Conservation (phyloP, 2,797 vertebrate species). For the Acipenser oxyrinchus region DNA sequence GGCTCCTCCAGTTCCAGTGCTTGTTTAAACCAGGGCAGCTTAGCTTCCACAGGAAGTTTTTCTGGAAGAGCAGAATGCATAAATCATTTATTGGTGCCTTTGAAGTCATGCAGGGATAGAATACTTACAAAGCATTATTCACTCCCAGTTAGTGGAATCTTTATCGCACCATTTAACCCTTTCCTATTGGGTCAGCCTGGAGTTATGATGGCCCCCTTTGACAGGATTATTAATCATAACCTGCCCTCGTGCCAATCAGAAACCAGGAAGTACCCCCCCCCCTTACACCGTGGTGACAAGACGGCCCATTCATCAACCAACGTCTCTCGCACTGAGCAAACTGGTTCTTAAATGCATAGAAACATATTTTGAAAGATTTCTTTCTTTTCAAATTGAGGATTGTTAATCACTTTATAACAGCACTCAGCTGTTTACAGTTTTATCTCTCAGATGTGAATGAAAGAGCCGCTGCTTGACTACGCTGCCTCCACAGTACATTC, state of each 20-base stretch:
- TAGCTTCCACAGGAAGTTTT: constrained; percentile 77
- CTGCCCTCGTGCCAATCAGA: neutral
- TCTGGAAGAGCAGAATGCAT: constrained; percentile 51
- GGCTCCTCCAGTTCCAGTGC: constrained; percentile 81
- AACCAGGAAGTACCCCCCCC: neutral
- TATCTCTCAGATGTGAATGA: neutral
- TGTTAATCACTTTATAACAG: neutral
- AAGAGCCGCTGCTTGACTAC: neutral
- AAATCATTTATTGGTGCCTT: constrained; percentile 5
- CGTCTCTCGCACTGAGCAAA: neutral
- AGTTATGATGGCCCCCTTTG: neutral
- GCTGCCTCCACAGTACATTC: neutral
- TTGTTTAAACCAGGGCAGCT: constrained; percentile 81
- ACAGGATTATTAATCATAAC: neutral
- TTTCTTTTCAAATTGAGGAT: neutral
- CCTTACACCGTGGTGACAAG: neutral
- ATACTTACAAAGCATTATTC: constrained; percentile 6
- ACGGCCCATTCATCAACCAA: neutral
- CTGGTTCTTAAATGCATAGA: neutral
- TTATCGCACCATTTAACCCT: neutral
- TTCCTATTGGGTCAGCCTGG: neutral
- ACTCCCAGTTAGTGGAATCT: neutral
- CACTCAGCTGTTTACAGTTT: neutral
- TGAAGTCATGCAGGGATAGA: constrained; percentile 7
- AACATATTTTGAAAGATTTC: constrained; percentile 3